Conservation (phyloP, 2,888 invertebrate species). For the Xestoiulus laeticollis region DNA sequence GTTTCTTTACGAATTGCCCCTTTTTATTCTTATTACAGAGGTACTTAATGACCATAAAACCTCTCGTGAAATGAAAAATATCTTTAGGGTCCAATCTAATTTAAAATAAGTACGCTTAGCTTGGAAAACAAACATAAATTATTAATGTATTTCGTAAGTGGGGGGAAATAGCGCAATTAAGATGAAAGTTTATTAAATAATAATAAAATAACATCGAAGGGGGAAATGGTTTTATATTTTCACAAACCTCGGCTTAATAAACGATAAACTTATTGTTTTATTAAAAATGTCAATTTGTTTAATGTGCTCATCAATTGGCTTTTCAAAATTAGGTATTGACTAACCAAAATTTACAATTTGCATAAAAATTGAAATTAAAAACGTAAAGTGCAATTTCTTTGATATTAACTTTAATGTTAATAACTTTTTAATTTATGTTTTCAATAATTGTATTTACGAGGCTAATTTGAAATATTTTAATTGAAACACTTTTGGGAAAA, state of each 20-base stretch:
- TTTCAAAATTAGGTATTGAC: too few relatives aligned
- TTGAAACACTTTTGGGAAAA: too few relatives aligned
- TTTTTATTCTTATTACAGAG: not conserved
- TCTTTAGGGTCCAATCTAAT: not conserved
- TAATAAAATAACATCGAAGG: not conserved
- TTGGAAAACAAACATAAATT: not conserved
- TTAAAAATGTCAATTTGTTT: not conserved
- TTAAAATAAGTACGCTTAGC: not conserved
- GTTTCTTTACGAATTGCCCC: not conserved
- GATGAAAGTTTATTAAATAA: constrained; percentile 9
- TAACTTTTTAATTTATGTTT: too few relatives aligned
- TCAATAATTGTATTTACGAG: too few relatives aligned
- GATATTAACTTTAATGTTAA: too few relatives aligned
- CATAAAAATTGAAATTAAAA: too few relatives aligned
- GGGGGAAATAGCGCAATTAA: not conserved
- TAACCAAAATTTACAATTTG: too few relatives aligned
- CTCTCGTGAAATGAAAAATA: not conserved
- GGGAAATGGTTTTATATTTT: not conserved
- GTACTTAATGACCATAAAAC: not conserved
- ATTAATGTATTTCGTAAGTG: not conserved
- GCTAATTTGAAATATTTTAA: too few relatives aligned
- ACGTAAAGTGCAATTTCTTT: too few relatives aligned
- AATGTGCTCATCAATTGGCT: not conserved
- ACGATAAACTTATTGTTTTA: not conserved
- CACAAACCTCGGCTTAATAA: not conserved